Evolutionary conservation across 2,888 invertebrate genomes (phyloP), one percentile per base, ranked within the genome.

Genomic region (Strigamia transsilvanica): DNA sequence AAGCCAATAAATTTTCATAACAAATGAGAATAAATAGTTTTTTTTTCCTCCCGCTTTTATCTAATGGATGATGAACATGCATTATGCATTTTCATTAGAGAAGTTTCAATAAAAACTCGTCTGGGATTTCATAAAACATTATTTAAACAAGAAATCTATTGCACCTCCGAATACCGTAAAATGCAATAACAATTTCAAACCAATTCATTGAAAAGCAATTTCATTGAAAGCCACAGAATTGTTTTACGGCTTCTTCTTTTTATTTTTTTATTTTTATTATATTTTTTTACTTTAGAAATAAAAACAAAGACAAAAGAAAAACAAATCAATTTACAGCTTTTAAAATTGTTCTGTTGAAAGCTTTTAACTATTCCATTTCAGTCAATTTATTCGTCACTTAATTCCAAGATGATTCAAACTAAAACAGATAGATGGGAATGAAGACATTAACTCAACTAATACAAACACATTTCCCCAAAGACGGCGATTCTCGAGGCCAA

Each of bases 21-120:
- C 21, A 56, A 56, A 18, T 18, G n/a, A 56, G 56, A 56, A 56
- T 56, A 56, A 56, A 56, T 56, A 56, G 18, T 56, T 56, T 56
- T 56, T 51, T 51, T 23, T 15, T 23, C n/a, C n/a, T n/a, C n/a
- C n/a, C 10, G 12, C 15, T 73, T 73, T 73, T 27, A 73, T 73
- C 73, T 73, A 73, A 73, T 27, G 32, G 15, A 73, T 32, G 73
- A 27, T 15, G 27, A 32, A 73, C 73, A 73, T 73, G 32, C 73
- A 73, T 32, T 27, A 73, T 73, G 73, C 73, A 32, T 73, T 73
- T 73, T 32, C 73, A 32, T 73, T 15, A 66, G 1, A 66, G 23
- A 66, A 66, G 3, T 66, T 21, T 12, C 12, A 73, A 27, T 10
- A 73, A 73, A 73, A 73, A 32, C 13, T 23, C 73, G 10, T 27